These are phyloP conservation scores for Brachirus orientalis DNA, from an alignment of 2,113 vertebrate species.

Conservation along the genomic window DNA sequence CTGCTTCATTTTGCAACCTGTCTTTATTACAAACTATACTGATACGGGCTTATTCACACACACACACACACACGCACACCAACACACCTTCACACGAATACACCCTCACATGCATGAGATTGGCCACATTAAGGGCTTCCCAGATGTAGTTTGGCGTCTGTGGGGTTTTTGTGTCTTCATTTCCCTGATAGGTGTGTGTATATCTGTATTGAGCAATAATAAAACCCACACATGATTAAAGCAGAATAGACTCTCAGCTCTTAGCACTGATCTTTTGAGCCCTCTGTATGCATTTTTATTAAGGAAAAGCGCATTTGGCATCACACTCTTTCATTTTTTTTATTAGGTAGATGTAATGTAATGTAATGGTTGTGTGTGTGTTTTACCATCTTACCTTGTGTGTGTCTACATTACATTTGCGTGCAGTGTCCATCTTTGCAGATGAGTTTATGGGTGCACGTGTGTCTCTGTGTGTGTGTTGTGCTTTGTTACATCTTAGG, in stretches of 20 bases:
- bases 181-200: slow-evolving; percentile 76
- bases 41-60: slow-evolving; percentile 75
- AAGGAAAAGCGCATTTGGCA: slow-evolving; percentile 77
- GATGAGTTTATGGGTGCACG: slow-evolving; percentile 8
- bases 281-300: slow-evolving; percentile 81
- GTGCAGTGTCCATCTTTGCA: slow-evolving; percentile 10
- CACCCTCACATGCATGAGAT: slow-evolving; percentile 68
- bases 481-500: no score
- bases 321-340: slow-evolving; percentile 70
- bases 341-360: slow-evolving; percentile 72
- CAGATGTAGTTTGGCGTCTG: slow-evolving; percentile 70
- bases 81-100: slow-evolving; percentile 46
- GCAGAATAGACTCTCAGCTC: slow-evolving; percentile 79
- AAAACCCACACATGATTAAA: slow-evolving; percentile 82
- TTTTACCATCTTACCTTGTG: slow-evolving; percentile 18
- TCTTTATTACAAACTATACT: slow-evolving; percentile 82
- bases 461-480: no score
- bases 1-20: slow-evolving; percentile 82
- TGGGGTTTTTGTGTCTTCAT: slow-evolving; percentile 75
- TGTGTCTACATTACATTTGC: slow-evolving; percentile 25
- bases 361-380: slow-evolving; percentile 68
- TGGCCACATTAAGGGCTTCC: slow-evolving; percentile 79
- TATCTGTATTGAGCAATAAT: slow-evolving; percentile 79
- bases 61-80: slow-evolving; percentile 49
- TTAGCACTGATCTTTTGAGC: slow-evolving; percentile 80